These are phyloP conservation scores for Elanus axillaris DNA, from an alignment of 2,113 vertebrate genomes.

Conservation along the genomic window DNA sequence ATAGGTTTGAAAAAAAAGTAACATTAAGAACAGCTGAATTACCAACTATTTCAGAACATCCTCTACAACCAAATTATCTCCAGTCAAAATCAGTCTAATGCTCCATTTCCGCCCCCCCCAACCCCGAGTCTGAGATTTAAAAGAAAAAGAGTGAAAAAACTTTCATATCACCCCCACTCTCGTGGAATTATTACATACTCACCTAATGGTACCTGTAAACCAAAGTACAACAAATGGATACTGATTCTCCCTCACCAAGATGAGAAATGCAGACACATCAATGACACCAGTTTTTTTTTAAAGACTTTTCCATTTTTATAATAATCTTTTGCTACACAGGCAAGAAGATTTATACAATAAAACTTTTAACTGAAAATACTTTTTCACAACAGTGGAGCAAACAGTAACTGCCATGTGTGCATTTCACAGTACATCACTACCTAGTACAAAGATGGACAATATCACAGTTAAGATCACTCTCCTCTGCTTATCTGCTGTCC, in stretches of 20 bases:
- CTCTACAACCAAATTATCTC: not conserved
- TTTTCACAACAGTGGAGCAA: slow-evolving; percentile 37
- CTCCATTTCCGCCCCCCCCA: too few relatives aligned
- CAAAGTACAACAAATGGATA: not conserved
- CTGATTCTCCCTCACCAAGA: not conserved
- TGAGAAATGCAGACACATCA: not conserved
- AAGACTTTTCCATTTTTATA: slow-evolving; percentile 15
- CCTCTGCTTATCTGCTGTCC: not conserved
- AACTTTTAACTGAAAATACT: slow-evolving; percentile 34
- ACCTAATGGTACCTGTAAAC: not conserved
- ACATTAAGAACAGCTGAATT: not conserved
- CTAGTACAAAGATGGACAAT: not conserved
- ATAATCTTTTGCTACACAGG: not conserved
- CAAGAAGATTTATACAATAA: slow-evolving; percentile 44
- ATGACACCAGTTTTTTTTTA: not conserved
- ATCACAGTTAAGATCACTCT: not conserved
- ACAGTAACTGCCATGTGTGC: slow-evolving; percentile 4
- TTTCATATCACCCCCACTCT: not conserved
- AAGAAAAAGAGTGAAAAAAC: not conserved
- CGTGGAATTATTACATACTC: not conserved
- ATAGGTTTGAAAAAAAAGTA: not conserved
- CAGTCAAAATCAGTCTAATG: not conserved
- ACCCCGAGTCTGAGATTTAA: not conserved
- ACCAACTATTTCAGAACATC: not conserved
- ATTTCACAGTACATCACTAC: not conserved